Evolutionary conservation across 2,797 vertebrate species (phyloP).

Genomic region (Liparis tanakae): DNA sequence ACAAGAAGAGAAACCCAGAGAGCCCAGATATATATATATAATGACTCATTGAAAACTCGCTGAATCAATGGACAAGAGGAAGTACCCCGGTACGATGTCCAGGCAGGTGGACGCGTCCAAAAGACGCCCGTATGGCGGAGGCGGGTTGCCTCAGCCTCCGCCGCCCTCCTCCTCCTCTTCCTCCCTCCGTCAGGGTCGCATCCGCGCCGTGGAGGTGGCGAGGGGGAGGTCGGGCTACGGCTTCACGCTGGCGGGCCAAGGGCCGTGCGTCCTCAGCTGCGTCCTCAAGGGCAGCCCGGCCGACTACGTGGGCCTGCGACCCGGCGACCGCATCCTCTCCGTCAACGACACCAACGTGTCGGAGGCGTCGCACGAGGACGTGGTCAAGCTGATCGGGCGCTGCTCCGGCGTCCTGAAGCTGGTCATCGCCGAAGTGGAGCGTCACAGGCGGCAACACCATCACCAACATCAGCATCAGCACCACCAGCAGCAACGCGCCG

Average conservation of each 20-base stretch:
- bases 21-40: neutral
- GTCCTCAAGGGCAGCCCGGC: conserved; percentile 95
- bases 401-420: conserved; percentile 93
- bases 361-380: conserved; percentile 95
- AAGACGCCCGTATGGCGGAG: conserved; percentile 64
- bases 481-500: conserved; percentile 67
- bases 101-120: conserved; percentile 79
- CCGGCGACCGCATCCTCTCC: conserved; percentile 92
- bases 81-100: conserved; percentile 83
- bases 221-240: conserved; percentile 94
- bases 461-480: conserved; percentile 72
- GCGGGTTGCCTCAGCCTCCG: conserved; percentile 51
- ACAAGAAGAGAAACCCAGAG: conserved; percentile 18
- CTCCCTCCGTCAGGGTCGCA: conserved; percentile 80
- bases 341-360: conserved; percentile 96
- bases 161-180: conserved; percentile 43
- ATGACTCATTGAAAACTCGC: conserved; percentile 43
- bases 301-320: conserved; percentile 91
- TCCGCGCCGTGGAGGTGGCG: conserved; percentile 92
- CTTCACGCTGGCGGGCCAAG: conserved; percentile 94
- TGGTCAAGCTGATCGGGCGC: conserved; percentile 95
- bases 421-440: conserved; percentile 86
- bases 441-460: conserved; percentile 71
- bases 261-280: conserved; percentile 92
- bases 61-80: conserved; percentile 57